Evolutionary conservation across 2,888 invertebrate genomes (phyloP).

Genomic region (Unio pictorum): DNA sequence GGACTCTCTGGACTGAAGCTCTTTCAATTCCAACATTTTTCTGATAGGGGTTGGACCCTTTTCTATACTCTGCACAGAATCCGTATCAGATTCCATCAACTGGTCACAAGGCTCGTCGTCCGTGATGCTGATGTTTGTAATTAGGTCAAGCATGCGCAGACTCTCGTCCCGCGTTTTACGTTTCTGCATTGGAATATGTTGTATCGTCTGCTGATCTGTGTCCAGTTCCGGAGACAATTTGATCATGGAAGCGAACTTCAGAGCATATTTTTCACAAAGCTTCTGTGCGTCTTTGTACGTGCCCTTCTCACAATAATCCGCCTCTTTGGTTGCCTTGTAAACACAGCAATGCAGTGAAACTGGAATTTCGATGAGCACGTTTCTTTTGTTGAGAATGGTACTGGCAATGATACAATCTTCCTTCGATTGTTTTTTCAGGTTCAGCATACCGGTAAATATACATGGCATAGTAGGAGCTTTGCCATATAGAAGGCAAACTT

Average conservation of each 20-base stretch:
- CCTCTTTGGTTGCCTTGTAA: conserved; percentile 30
- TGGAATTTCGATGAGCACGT: conserved; percentile 60
- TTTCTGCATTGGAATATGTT: conserved; percentile 54
- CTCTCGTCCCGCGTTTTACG: conserved; percentile 42
- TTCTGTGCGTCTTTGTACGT: conserved; percentile 51
- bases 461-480: conserved; percentile 60
- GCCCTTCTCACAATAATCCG: conserved; percentile 35
- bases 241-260: conserved; percentile 50
- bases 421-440: conserved; percentile 29
- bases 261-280: conserved; percentile 53
- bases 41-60: conserved; percentile 24
- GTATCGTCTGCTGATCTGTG: conserved; percentile 49
- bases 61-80: conserved; percentile 47
- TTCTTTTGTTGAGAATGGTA: conserved; percentile 55
- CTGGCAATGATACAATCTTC: conserved; percentile 51
- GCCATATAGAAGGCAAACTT: conserved; percentile 59
- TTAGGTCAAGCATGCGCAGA: conserved; percentile 53
- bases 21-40: conserved; percentile 46
- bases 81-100: conserved; percentile 46
- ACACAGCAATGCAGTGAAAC: conserved; percentile 29
- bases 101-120: conserved; percentile 49
- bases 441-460: conserved; percentile 60
- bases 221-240: conserved; percentile 57
- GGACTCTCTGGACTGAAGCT: conserved; percentile 3
- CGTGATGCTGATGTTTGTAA: conserved; percentile 56